Evolutionary conservation across 2,888 invertebrate species (phyloP), one percentile per base, ranked within the genome.

Genomic region (Pandemis heparana): DNA sequence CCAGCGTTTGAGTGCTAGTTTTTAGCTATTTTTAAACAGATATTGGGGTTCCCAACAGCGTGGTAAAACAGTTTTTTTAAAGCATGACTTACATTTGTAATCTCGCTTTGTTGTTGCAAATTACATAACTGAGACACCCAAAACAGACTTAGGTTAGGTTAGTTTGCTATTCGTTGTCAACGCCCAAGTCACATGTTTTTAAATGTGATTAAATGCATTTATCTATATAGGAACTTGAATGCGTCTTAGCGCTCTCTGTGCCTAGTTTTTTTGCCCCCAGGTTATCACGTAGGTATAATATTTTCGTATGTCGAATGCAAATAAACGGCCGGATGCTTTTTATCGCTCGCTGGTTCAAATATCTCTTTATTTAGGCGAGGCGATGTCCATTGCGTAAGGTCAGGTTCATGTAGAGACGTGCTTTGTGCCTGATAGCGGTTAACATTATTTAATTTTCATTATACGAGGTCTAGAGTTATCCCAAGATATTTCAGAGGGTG

Each of bases 251-350:
- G 72, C 56, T 48, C 63, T 32, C 16, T 43, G 56, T 73, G 68
- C 63, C 68, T 64, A 68, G 56, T 18, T 23, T 63, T 68, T 73
- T 73, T 73, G 59, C 63, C 56, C 63, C n/a, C n/a, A 48, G 68
- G 63, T 68, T 73, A 73, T 73, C 73, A n/a, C 3, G 2, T n/a
- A n/a, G n/a, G n/a, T 48, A 41, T 53, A 59, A 51, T 68, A 63
- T 69, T 73, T 73, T 73, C 46, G 56, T 69, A 16, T 48, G 73
- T 48, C 63, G 51, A 68, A 63, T 73, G 73, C 73, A 69, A 74
- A 74, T 74, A 74, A 70, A 14, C 12, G 70, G 60, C 69, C 74
- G 74, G 74, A 74, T 74, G 74, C 74, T 70, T 41, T 70, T 65
- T 74, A 74, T 74, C 70, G 32, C 68, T 74, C 70, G 32, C 68